Conservation (phyloP, 2,888 invertebrate species). For the Dryobota labecula region DNA sequence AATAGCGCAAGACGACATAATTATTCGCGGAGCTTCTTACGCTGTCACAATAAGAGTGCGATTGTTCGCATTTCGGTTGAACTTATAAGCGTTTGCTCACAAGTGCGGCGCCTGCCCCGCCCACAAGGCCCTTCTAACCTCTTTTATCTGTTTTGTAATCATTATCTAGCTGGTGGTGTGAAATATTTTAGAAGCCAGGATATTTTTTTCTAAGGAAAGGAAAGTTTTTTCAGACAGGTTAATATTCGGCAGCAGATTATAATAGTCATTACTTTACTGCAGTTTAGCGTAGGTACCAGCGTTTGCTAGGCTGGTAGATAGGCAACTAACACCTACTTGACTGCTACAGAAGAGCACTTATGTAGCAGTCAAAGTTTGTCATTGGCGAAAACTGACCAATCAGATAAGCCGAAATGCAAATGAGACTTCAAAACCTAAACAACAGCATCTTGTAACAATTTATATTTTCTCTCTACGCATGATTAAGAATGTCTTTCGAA, state of each 20-base stretch:
- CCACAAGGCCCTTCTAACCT: no score
- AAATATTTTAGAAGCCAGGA: neutral
- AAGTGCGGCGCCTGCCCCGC: no score
- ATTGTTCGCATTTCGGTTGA: no score
- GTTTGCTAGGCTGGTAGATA: neutral
- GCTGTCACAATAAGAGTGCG: no score
- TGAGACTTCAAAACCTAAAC: neutral
- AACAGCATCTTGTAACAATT: neutral
- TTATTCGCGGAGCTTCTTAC: no score
- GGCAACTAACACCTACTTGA: no score
- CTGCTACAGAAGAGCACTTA: no score
- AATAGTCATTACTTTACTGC: neutral
- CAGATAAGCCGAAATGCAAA: no score
- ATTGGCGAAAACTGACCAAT: no score
- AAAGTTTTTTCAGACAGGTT: neutral
- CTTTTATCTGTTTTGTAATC: no score
- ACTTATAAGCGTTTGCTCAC: no score
- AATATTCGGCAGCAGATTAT: neutral
- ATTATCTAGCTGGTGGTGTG: neutral
- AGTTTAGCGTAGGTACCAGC: neutral
- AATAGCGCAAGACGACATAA: no score
- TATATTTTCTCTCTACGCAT: neutral
- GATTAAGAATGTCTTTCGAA: neutral
- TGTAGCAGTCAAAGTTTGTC: neutral
- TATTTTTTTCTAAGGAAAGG: neutral